Evolutionary conservation across 2,888 invertebrate species (phyloP), one percentile per base, ranked within the genome.

Genomic region (Macrophya annulata): DNA sequence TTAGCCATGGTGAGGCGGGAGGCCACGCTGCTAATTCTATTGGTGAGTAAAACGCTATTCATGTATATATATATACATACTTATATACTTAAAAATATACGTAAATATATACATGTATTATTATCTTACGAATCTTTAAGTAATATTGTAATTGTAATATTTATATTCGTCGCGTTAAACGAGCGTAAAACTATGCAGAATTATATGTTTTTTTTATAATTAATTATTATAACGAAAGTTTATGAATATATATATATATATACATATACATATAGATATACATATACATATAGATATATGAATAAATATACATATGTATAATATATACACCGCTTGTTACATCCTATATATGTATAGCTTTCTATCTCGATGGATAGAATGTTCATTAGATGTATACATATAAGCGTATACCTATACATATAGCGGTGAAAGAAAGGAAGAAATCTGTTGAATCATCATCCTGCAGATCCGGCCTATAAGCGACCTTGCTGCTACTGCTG

Each of bases 1-100:
- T 91, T 90, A 93, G 93, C 90, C 91, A 93, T 93, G 93, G 92
- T 92, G 90, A 92, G 92, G 92, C 91, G 90, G 90, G 90, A 90
- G 88, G 87, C 88, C 87, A 87, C 88, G 86, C 87, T 91, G 89
- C 88, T 89, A 88, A 91, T 92, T 89, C 89, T 92, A 85, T 88
- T 90, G 92, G 93, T 93, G 86, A 93, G 93, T 92, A 87, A 45
- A 85, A 59, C 48, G 37, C 48, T 31, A 37, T 48, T 77, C 31
- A 8, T 77, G 17, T 74, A 77, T 4, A 77, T 62, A 12, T 76
- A 21, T 85, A 48, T 37, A n/a, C 21, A 25, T 25, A 17, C 3
- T 62, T 62, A n/a, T 62, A 15, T n/a, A 15, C 17, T 15, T 62
- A 6, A 9, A 62, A 9, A 62, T 62, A 62, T 62, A 62, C 31